Evolutionary conservation across 2,888 invertebrate species (phyloP).

Genomic region (Acanthosepion lycidas): DNA sequence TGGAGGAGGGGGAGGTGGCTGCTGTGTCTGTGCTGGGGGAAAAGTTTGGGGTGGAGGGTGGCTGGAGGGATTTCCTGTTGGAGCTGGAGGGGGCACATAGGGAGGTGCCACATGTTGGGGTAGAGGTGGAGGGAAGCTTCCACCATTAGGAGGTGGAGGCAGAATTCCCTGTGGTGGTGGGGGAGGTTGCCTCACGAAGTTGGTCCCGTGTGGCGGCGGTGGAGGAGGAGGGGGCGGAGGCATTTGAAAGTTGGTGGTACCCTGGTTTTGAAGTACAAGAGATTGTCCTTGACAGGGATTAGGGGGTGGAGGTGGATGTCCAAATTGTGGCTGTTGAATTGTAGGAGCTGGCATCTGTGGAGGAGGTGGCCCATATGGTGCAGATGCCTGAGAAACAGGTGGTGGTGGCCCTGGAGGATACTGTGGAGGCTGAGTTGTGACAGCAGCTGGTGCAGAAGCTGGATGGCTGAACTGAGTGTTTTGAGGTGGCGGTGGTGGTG

Average conservation of each 20-base stretch:
- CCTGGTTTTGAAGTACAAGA: constrained; percentile 42
- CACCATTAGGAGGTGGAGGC: constrained; percentile 44
- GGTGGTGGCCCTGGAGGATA: constrained; percentile 42
- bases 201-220: constrained; percentile 37
- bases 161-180: background rate
- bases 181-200: constrained; percentile 38
- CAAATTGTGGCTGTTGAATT: constrained; percentile 41
- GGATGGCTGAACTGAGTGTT: constrained; percentile 45
- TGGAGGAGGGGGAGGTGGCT: constrained; percentile 39
- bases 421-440: constrained; percentile 36
- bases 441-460: constrained; percentile 40
- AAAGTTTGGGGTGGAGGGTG: constrained; percentile 42
- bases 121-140: constrained; percentile 33
- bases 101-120: constrained; percentile 46
- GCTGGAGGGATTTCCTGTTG: constrained; percentile 45
- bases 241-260: constrained; percentile 44
- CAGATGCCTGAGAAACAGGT: background rate
- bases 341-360: constrained; percentile 35
- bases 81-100: constrained; percentile 42
- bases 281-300: constrained; percentile 43
- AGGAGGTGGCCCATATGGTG: constrained; percentile 38
- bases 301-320: constrained; percentile 43
- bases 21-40: constrained; percentile 25
- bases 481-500: constrained; percentile 21
- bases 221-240: constrained; percentile 45